Evolutionary conservation across 1,140 invertebrate species (phyloP), one percentile per base, ranked within the genome.

Genomic region (Maconellicoccus hirsutus): DNA sequence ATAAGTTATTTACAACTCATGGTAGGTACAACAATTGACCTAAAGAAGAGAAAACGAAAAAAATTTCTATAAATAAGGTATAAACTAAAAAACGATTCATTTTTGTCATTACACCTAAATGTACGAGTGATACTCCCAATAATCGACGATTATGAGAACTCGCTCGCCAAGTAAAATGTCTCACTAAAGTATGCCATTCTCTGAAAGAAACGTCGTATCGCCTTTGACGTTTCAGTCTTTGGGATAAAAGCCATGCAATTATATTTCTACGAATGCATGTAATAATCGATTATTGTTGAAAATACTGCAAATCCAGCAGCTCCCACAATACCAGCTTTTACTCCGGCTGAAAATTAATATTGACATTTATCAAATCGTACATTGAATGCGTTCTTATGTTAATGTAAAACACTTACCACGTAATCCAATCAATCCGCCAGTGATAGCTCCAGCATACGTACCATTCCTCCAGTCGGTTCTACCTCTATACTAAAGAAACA

Each of bases 391-490:
- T 52, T 52, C n/a, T 8, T 8, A 8, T 52, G 29, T 25, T 74
- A 52, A 52, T 52, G 10, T 52, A 3, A 52, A 52, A 52, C n/a
- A 52, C 42, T 52, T 81, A 94, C 92, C 92, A 87, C 96, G 85
- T 69, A 98, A 80, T 38, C 96, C 96, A 78, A 98, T 91, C n/a
- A 97, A 76, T 59, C 94, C 95, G 73, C 96, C 96, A 59, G 94
- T 96, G 66, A 98, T 84, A 69, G 85, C 95, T 71, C 94, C 95
- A 75, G 94, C 93, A 79, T 94, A 89, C 10, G 93, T 96, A 14
- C 94, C 94, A 85, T 98, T 98, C 77, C 89, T 91, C 92, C 96
- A 96, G 79, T 98, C 96, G 63, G 86, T 89, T 80, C 96, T 96
- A 25, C 93, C 96, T 76, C 96, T 84, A 79, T 90, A 86, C 90